Evolutionary conservation across 2,888 invertebrate species (phyloP).

Genomic region (Agriotes lineatus): DNA sequence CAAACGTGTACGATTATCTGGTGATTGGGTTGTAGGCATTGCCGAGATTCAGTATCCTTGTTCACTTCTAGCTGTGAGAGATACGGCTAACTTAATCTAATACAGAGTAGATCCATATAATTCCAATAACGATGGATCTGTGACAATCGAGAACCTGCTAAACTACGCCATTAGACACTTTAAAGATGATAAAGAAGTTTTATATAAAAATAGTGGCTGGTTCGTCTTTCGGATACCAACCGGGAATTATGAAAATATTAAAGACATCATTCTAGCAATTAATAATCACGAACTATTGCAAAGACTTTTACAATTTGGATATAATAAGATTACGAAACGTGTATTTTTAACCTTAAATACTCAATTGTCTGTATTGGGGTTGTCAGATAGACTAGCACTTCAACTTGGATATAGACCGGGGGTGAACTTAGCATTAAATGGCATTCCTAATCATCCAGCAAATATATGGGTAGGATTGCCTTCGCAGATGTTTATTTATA

Average conservation of each 20-base stretch:
- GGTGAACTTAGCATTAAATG: conserved; percentile 18
- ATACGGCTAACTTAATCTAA: conserved; percentile 14
- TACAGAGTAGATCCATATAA: background rate
- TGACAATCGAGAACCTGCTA: background rate
- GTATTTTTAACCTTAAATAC: too few species aligned
- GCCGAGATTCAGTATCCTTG: background rate
- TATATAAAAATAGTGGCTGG: background rate
- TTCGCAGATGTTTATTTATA: conserved; percentile 38
- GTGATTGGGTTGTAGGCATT: background rate
- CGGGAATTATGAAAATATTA: conserved; percentile 6
- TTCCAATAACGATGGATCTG: background rate
- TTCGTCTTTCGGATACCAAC: background rate
- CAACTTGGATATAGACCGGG: conserved; percentile 8
- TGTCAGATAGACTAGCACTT: background rate
- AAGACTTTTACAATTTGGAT: background rate
- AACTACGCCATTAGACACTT: background rate
- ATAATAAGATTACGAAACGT: background rate
- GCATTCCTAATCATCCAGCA: conserved; percentile 9
- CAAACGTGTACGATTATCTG: background rate
- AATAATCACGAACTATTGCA: background rate
- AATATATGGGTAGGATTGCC: conserved; percentile 44
- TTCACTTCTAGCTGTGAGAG: background rate
- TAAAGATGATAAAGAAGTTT: background rate
- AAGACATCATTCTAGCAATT: background rate
- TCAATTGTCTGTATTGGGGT: background rate